Evolutionary conservation across 2,888 invertebrate species (phyloP).

Genomic region (Ormia ochracea): DNA sequence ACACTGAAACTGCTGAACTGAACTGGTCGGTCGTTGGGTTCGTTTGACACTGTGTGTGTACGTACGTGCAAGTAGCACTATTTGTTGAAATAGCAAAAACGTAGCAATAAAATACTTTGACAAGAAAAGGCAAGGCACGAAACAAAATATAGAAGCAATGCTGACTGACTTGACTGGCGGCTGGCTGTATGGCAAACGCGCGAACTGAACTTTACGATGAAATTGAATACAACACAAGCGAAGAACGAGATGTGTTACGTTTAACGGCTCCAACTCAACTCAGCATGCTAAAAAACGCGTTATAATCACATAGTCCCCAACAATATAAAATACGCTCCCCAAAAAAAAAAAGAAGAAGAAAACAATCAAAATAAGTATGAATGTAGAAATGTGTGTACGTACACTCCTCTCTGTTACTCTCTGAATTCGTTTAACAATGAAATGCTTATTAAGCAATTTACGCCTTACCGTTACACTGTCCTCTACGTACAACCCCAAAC

Average conservation of each 20-base stretch:
- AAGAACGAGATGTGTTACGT: slow-evolving; percentile 58
- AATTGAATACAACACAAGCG: slow-evolving; percentile 46
- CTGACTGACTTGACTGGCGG: slow-evolving; percentile 20
- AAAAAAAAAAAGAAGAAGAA: background rate
- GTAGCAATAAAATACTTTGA: slow-evolving; percentile 40
- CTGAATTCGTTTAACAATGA: background rate
- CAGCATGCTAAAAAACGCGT: slow-evolving; percentile 39
- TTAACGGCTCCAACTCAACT: slow-evolving; percentile 62
- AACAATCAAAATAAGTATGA: background rate
- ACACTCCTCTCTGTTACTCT: slow-evolving; percentile 12
- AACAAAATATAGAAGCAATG: slow-evolving; percentile 23
- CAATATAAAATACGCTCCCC: slow-evolving; percentile 6
- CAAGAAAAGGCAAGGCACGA: slow-evolving; percentile 38
- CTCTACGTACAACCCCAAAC: background rate
- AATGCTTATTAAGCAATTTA: slow-evolving; percentile 18
- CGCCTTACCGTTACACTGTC: slow-evolving; percentile 38
- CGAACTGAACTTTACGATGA: slow-evolving; percentile 49
- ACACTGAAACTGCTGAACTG: slow-evolving; percentile 45
- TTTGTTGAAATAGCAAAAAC: slow-evolving; percentile 33
- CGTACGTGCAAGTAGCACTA: slow-evolving; percentile 25
- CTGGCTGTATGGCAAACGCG: slow-evolving; percentile 44
- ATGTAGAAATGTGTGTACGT: background rate
- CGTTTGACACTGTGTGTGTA: slow-evolving; percentile 40
- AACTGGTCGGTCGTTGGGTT: slow-evolving; percentile 57
- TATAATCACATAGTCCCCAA: slow-evolving; percentile 46